Evolutionary conservation across 2,888 invertebrate genomes (phyloP).

Genomic region (Dicycla oo): DNA sequence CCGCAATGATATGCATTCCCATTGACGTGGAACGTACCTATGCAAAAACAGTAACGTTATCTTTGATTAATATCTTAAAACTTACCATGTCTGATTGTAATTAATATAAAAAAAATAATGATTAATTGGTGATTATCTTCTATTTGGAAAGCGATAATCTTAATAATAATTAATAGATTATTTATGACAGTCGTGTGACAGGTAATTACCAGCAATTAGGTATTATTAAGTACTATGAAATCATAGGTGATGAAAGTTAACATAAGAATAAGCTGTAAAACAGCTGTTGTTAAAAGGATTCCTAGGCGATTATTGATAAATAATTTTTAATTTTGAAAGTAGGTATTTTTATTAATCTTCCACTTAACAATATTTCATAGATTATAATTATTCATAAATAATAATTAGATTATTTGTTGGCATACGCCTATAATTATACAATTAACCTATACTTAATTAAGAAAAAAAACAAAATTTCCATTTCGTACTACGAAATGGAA

Average conservation of each 20-base stretch:
- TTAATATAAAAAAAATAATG: conserved; percentile 27
- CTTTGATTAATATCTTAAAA: conserved; percentile 13
- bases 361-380: background rate
- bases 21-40: background rate
- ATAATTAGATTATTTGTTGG: background rate
- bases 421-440: background rate
- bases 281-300: background rate
- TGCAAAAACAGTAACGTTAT: conserved; percentile 7
- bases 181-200: conserved; percentile 8
- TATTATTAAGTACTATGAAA: background rate
- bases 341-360: too few species aligned
- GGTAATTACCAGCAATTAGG: background rate
- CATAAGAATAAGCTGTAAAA: background rate
- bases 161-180: conserved; percentile 25
- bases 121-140: conserved; percentile 39
- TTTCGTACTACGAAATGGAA: background rate
- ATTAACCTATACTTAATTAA: background rate
- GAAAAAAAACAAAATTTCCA: too few species aligned
- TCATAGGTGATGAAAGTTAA: background rate
- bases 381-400: background rate
- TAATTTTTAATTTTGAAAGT: background rate
- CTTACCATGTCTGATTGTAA: conserved; percentile 2
- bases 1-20: background rate
- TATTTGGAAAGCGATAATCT: conserved; percentile 26
- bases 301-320: background rate